Conservation (phyloP, 2,888 invertebrate genomes). For the Ophioninae sp. region DNA sequence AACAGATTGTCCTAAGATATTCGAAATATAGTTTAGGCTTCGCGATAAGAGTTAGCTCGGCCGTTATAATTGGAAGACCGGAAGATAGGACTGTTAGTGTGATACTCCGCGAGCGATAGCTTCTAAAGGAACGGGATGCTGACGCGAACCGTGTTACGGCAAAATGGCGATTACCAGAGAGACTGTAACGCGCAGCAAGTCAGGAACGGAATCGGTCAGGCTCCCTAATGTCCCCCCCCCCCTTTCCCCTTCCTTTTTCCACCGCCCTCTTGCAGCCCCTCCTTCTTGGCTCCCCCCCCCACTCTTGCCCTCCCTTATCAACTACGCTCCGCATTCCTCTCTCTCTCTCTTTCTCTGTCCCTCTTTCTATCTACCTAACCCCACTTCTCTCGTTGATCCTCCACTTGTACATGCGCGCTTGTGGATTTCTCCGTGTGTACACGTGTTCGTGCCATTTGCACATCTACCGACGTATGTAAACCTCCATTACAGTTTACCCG, state of each 20-base stretch:
- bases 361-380: neutral
- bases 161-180: constrained; percentile 59
- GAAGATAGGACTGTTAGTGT: neutral
- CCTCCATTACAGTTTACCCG: neutral
- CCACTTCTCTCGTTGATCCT: neutral
- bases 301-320: constrained; percentile 38
- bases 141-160: constrained; percentile 35
- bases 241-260: constrained; percentile 17
- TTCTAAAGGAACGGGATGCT: constrained; percentile 15
- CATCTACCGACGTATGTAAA: neutral
- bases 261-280: constrained; percentile 31
- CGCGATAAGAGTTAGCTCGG: too few relatives aligned
- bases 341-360: constrained; percentile 13
- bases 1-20: too few relatives aligned
- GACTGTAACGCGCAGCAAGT: constrained; percentile 60
- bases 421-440: neutral
- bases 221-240: constrained; percentile 43
- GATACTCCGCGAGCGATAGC: constrained; percentile 1
- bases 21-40: too few relatives aligned
- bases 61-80: too few relatives aligned
- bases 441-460: neutral
- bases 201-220: constrained; percentile 51
- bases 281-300: constrained; percentile 32
- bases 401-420: neutral
- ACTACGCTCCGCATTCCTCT: constrained; percentile 18